phyloP scores from a whole-genome alignment of 1,140 invertebrate species.

The Elymnias hypermnestra region DNA sequence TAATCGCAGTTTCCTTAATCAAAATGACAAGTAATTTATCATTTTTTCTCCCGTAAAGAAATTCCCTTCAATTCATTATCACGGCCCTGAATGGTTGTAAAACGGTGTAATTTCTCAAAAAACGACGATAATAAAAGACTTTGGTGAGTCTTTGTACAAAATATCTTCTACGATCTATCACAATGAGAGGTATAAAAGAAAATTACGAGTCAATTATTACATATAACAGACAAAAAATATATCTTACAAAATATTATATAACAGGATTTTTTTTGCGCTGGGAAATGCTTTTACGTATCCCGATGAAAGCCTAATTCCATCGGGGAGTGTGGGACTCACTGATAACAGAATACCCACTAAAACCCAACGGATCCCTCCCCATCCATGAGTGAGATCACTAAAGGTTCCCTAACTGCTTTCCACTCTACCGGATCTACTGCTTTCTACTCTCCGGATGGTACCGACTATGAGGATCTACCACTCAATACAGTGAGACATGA shows the following conservation, averaged over 20 bases:
- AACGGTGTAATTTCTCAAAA: conserved; percentile 41
- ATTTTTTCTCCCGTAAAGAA: conserved; percentile 27
- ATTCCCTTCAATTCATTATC: conserved; percentile 43
- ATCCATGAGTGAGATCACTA: too few relatives aligned
- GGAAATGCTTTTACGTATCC: too few relatives aligned
- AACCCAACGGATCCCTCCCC: too few relatives aligned
- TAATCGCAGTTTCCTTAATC: conserved; percentile 38
- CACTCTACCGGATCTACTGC: too few relatives aligned
- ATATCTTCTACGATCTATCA: conserved; percentile 10
- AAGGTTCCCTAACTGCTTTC: too few relatives aligned
- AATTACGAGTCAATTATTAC: conserved; percentile 19
- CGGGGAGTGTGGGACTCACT: too few relatives aligned
- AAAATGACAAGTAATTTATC: conserved; percentile 48
- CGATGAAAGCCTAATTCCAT: too few relatives aligned
- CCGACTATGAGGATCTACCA: too few relatives aligned
- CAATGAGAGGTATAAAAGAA: conserved; percentile 6
- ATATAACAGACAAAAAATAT: neutral
- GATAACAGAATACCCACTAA: too few relatives aligned
- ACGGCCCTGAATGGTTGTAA: conserved; percentile 31
- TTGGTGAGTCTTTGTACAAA: conserved; percentile 14
- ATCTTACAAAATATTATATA: neutral
- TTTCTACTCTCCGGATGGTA: too few relatives aligned
- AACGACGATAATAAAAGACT: conserved; percentile 29
- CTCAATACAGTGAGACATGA: too few relatives aligned
- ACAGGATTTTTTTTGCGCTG: too few relatives aligned